These are phyloP conservation scores for Pempheris klunzingeri DNA, from an alignment of 2,797 vertebrate genomes.

Conservation along the genomic window DNA sequence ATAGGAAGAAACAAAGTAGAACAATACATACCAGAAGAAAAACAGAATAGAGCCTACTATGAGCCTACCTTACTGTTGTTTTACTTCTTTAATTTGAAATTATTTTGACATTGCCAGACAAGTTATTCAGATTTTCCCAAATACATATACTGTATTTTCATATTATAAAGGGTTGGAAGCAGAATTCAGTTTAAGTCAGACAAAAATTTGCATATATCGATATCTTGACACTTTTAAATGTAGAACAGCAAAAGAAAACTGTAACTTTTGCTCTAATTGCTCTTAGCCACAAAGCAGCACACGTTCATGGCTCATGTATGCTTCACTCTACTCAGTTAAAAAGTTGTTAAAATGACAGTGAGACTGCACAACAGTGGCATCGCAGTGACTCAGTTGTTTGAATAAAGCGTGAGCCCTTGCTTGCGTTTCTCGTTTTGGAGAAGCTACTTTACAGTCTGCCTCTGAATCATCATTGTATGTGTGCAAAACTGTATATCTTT, in stretches of 20 bases:
- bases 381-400: constrained; percentile 28
- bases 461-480: constrained; percentile 31
- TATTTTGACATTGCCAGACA: background rate
- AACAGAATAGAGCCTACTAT: background rate
- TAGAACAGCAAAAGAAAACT: background rate
- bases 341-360: background rate
- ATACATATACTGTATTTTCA: no score
- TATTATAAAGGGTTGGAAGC: background rate
- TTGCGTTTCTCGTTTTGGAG: constrained; percentile 8
- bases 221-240: background rate
- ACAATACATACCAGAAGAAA: background rate
- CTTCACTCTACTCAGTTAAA: background rate
- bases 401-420: background rate
- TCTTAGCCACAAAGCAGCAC: background rate
- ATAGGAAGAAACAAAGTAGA: constrained; percentile 6
- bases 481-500: background rate
- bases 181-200: background rate
- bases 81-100: no score
- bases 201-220: background rate
- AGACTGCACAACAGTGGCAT: background rate
- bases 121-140: background rate
- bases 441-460: background rate
- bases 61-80: background rate
- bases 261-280: no score
- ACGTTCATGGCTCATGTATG: background rate